These are phyloP conservation scores for Tinea semifulvella DNA, from an alignment of 2,888 invertebrate species.

Conservation along the genomic window DNA sequence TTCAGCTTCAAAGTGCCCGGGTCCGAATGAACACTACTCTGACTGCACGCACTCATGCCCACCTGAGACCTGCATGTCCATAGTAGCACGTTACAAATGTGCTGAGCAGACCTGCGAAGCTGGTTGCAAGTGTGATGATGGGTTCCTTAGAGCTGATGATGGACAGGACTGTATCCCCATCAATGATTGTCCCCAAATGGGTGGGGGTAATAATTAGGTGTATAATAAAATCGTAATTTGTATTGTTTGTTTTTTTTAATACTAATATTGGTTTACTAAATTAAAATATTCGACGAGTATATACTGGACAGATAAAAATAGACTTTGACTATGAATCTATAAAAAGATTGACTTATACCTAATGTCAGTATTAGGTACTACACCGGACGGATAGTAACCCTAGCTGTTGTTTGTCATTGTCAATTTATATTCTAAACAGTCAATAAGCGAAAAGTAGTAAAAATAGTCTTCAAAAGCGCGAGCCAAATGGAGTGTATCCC, in stretches of 20 bases:
- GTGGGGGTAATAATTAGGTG: neutral
- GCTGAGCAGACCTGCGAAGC: neutral
- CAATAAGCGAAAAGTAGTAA: too few species aligned
- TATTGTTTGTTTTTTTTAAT: neutral
- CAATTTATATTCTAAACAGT: too few species aligned
- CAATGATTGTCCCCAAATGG: constrained; percentile 24
- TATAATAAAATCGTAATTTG: too few species aligned
- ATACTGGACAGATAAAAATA: too few species aligned
- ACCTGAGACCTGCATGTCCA: constrained; percentile 24
- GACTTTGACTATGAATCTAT: too few species aligned
- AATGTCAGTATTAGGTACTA: too few species aligned
- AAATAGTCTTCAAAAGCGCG: too few species aligned
- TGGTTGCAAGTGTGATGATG: constrained; percentile 27
- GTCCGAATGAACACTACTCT: constrained; percentile 23
- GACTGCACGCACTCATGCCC: constrained; percentile 25
- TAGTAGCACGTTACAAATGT: constrained; percentile 23
- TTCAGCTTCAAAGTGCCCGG: constrained; percentile 5
- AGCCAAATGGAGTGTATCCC: too few species aligned
- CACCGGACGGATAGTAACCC: too few species aligned
- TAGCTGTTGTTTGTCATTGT: too few species aligned
- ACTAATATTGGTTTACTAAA: too few species aligned
- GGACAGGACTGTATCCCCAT: constrained; percentile 24
- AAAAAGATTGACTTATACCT: too few species aligned
- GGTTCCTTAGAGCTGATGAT: constrained; percentile 23
- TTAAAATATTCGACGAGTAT: constrained; percentile 17